A percentile compares a stretch with the other conserved stretches of the same genome.
These are phyloP conservation scores for Microcebus griseorufus DNA, from an alignment of 2,113 vertebrate species.

Conservation along the genomic window DNA sequence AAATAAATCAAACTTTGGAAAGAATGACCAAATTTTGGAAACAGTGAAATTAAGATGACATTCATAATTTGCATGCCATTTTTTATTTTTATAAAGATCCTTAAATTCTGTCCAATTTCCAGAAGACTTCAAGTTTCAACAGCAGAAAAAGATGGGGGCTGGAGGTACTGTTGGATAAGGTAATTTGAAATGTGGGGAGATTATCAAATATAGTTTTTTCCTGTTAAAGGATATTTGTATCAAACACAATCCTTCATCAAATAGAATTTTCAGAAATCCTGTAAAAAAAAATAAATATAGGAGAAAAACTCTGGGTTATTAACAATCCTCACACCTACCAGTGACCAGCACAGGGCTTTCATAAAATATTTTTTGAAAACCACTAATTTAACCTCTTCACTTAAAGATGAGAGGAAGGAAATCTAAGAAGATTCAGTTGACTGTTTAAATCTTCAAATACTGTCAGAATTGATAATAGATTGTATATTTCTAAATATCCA, in stretches of 20 bases:
- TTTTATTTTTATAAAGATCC: neutral
- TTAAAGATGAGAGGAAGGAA: neutral
- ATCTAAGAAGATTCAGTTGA: neutral
- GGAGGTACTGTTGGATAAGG: neutral
- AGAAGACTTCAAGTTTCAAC: neutral
- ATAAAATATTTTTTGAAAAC: neutral
- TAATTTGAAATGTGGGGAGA: neutral
- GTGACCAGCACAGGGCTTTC: neutral
- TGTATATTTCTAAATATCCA: neutral
- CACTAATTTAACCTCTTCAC: neutral
- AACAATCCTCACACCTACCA: neutral
- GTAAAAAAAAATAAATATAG: neutral
- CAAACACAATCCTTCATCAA: neutral
- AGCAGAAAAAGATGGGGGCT: neutral
- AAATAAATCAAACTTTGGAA: neutral
- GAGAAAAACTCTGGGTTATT: neutral
- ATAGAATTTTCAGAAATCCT: neutral
- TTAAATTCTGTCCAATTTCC: neutral
- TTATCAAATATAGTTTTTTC: neutral
- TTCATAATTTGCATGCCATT: neutral
- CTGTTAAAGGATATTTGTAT: neutral
- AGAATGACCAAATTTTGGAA: neutral
- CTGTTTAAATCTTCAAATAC: neutral
- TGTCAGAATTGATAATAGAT: neutral
- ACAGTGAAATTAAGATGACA: neutral